Evolutionary conservation across 2,797 vertebrate genomes (phyloP).

Genomic region (Arctocebus calabarensis): DNA sequence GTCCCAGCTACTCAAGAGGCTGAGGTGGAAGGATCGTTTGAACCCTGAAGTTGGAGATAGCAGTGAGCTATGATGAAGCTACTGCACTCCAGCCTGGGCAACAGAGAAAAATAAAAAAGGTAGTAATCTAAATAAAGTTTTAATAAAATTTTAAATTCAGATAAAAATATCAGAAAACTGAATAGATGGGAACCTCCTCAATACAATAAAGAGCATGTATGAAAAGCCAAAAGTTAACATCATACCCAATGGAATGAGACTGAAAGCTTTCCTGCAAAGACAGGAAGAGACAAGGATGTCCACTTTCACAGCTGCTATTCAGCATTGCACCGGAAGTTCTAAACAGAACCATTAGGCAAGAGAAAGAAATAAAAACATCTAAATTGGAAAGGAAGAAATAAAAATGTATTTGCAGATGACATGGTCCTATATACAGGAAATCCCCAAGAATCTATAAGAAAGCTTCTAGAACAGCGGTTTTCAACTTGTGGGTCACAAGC

Average conservation of each 20-base stretch:
- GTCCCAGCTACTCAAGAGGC: background rate
- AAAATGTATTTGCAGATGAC: background rate
- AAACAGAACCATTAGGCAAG: background rate
- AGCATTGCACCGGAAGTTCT: background rate
- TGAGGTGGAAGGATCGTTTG: background rate
- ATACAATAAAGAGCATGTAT: background rate
- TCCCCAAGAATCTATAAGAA: background rate
- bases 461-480: background rate
- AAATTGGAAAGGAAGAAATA: background rate
- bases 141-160: conserved; percentile 26
- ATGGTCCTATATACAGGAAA: background rate
- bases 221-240: conserved; percentile 22
- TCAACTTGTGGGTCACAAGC: too few relatives aligned
- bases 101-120: background rate
- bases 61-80: background rate
- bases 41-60: background rate
- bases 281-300: background rate
- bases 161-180: background rate
- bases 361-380: background rate
- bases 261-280: background rate
- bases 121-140: background rate
- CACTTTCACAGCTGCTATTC: background rate
- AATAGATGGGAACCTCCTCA: background rate
- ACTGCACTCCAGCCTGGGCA: background rate
- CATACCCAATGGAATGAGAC: background rate